Evolutionary conservation across 2,888 invertebrate species (phyloP), one percentile per base, ranked within the genome.

Genomic region (Ectemnius lituratus): DNA sequence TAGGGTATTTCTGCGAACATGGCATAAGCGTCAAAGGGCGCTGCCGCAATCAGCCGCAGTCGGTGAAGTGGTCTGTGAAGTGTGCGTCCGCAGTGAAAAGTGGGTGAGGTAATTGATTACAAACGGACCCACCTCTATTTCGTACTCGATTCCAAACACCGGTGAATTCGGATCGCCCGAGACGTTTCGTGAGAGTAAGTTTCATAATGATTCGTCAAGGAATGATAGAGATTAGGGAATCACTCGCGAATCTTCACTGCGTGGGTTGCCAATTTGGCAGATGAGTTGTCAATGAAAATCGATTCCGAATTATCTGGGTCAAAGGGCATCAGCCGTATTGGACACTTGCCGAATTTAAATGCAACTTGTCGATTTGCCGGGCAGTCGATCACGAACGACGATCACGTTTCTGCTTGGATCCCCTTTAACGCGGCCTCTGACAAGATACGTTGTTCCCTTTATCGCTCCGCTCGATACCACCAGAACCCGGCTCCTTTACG

Each of bases 201-300:
- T 57, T 13, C 16, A 20, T 20, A 27, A 27, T 57, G 1, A 23
- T 67, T 14, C 11, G 28, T 0, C 4, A n/a, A 27, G 2, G 18
- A 46, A 52, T 64, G 58, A 61, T 14, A 37, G 14, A 58, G 16
- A 1, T 23, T 23, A 23, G 23, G 23, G 23, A 18, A 59, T 28
- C 20, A 37, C 11, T 23, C 47, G 62, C 23, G 65, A 58, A 61
- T 57, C 56, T 57, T 11, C 2, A n/a, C 72, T 64, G 78, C 76
- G 76, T 78, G 70, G 73, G 67, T 66, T 75, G 81, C 67, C 80
- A 76, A 81, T 84, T 87, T 85, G 87, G 85, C 86, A 84, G 81
- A 70, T 71, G 60, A 85, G 67, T 87, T 86, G 88, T 89, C 88
- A 90, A 90, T 89, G 89, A 89, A 88, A 90, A 90, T 88, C 86